Evolutionary conservation across 2,888 invertebrate species (phyloP).

Genomic region (Heliconius charithonia): DNA sequence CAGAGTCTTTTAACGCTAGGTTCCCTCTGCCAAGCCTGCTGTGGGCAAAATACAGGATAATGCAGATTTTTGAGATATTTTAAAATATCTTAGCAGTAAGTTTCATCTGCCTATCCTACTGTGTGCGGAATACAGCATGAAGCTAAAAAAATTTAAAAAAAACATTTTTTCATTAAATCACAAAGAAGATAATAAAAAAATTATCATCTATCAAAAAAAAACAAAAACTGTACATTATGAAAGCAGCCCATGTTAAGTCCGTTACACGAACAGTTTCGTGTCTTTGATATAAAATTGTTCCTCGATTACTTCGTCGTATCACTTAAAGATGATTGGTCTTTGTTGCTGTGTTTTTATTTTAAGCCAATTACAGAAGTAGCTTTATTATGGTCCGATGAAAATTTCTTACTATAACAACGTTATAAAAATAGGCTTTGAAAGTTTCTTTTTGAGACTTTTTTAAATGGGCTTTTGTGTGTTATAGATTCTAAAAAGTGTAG

Average conservation of each 20-base stretch:
- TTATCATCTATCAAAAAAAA: not conserved
- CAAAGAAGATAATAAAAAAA: too few relatives aligned
- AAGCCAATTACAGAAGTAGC: constrained; percentile 10
- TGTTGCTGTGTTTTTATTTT: constrained; percentile 16
- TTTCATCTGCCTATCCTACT: too few relatives aligned
- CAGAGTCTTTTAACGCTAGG: too few relatives aligned
- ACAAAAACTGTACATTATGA: not conserved
- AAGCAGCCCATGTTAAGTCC: constrained; percentile 16
- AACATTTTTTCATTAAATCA: too few relatives aligned
- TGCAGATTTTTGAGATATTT: too few relatives aligned
- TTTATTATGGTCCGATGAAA: not conserved
- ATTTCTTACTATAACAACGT: not conserved
- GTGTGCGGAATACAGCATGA: too few relatives aligned
- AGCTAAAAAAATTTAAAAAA: too few relatives aligned
- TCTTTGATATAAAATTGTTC: constrained; percentile 51
- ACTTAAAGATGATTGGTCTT: constrained; percentile 39
- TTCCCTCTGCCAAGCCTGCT: too few relatives aligned
- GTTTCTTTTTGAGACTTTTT: not conserved
- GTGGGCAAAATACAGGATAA: too few relatives aligned
- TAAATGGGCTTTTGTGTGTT: too few relatives aligned
- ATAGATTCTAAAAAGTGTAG: too few relatives aligned
- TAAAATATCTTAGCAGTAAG: too few relatives aligned
- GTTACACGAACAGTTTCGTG: constrained; percentile 48
- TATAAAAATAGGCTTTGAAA: not conserved
- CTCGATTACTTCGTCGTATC: constrained; percentile 39